Evolutionary conservation across 2,888 invertebrate species (phyloP).

Genomic region (Hymenopus coronatus): DNA sequence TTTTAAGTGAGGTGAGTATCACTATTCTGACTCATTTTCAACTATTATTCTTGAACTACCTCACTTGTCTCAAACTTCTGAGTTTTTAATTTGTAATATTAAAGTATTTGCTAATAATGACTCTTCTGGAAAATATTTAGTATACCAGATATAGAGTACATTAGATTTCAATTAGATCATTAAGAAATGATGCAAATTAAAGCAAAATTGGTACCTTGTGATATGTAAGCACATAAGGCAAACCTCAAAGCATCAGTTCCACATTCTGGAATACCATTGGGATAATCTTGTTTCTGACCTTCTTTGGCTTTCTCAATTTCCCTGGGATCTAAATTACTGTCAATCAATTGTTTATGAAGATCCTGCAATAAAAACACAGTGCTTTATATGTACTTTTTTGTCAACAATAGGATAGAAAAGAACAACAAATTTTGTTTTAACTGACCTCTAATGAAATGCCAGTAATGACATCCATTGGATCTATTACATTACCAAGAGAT

Average conservation of each 20-base stretch:
- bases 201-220: conserved; percentile 56
- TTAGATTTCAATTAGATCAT: no score
- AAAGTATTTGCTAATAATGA: no score
- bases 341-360: conserved; percentile 67
- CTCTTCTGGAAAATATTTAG: no score
- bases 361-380: conserved; percentile 43
- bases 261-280: conserved; percentile 93
- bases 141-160: no score
- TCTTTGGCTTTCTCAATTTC: conserved; percentile 75
- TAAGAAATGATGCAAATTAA: background rate
- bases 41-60: no score
- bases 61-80: no score
- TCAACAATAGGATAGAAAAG: background rate
- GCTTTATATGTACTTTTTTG: background rate
- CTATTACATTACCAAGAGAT: conserved; percentile 95
- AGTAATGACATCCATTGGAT: conserved; percentile 91
- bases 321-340: conserved; percentile 81
- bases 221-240: conserved; percentile 84
- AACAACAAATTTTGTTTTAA: background rate
- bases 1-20: no score
- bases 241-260: conserved; percentile 93
- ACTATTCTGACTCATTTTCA: no score
- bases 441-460: conserved; percentile 75
- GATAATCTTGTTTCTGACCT: conserved; percentile 62
- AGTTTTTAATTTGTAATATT: no score